Percentiles rank a stretch among this genome's conserved stretches.
These are phyloP conservation scores for Pelagia noctiluca DNA, from an alignment of 30 jellyfish, hydroid and myxozoan species.

Conservation along the genomic window DNA sequence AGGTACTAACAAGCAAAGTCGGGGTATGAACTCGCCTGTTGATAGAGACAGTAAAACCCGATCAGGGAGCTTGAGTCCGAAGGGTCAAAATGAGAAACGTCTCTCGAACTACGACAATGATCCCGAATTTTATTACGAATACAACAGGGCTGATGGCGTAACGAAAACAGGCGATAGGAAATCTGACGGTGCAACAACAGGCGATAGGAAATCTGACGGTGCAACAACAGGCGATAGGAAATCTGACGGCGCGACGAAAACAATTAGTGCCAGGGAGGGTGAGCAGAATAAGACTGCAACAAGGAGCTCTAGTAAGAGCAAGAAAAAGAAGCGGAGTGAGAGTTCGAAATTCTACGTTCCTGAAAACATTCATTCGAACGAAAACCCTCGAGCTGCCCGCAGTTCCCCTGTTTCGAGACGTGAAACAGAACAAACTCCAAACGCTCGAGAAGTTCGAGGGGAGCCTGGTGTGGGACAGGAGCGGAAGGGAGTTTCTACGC, in stretches of 20 bases:
- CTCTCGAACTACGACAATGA: constrained; percentile 33
- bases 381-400: too few species aligned
- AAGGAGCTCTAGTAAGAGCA: background rate
- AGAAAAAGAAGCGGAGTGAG: background rate
- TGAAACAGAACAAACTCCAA: too few species aligned
- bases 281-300: too few species aligned
- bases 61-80: background rate
- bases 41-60: constrained; percentile 4
- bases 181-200: background rate
- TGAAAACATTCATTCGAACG: too few species aligned
- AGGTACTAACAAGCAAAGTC: background rate
- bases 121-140: too few species aligned
- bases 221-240: background rate
- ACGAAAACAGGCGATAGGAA: background rate
- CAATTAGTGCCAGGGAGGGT: too few species aligned
- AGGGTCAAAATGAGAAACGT: constrained; percentile 1
- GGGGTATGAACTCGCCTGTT: background rate
- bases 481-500: too few species aligned
- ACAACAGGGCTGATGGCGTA: background rate
- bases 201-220: background rate
- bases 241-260: background rate
- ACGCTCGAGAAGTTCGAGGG: too few species aligned
- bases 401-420: too few species aligned
- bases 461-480: too few species aligned
- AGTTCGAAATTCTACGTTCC: background rate